A percentile compares a stretch with the other conserved stretches of the same genome.
Conservation (phyloP, 2,888 invertebrate species). For the Baronia brevicornis region DNA sequence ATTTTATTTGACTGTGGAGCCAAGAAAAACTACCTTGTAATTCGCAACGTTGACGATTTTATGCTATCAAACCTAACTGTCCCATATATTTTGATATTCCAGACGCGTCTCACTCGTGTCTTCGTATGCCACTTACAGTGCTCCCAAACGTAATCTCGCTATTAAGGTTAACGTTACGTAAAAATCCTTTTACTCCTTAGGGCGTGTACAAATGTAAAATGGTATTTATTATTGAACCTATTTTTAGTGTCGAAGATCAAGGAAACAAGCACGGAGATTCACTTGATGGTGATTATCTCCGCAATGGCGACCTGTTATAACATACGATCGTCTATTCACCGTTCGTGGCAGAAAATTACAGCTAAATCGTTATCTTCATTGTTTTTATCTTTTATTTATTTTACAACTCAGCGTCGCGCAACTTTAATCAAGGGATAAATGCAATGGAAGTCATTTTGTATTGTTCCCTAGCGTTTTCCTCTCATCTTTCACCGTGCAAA, state of each 20-base stretch:
- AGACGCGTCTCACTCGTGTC: not conserved
- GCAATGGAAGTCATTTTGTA: slow-evolving; percentile 2
- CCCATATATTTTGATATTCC: slow-evolving; percentile 2
- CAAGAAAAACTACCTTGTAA: too few relatives aligned
- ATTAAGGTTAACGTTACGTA: slow-evolving; percentile 9
- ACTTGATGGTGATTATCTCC: too few relatives aligned
- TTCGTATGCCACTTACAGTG: not conserved
- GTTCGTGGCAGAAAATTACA: too few relatives aligned
- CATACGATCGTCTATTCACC: too few relatives aligned
- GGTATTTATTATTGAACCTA: not conserved
- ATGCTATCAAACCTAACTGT: not conserved
- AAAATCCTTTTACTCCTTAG: slow-evolving; percentile 1
- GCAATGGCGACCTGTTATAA: too few relatives aligned
- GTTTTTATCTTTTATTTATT: too few relatives aligned
- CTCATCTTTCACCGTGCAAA: not conserved
- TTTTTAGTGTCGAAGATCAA: not conserved
- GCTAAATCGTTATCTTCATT: too few relatives aligned
- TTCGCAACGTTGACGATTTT: slow-evolving; percentile 1
- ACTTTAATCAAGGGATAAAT: not conserved
- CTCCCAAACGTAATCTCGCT: slow-evolving; percentile 3
- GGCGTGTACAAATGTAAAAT: not conserved
- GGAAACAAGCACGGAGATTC: too few relatives aligned
- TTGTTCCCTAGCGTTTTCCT: not conserved
- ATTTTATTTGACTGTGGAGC: too few relatives aligned
- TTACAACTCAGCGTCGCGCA: too few relatives aligned